Conservation (phyloP, 2,113 vertebrate genomes). For the Irena cyanogastra region DNA sequence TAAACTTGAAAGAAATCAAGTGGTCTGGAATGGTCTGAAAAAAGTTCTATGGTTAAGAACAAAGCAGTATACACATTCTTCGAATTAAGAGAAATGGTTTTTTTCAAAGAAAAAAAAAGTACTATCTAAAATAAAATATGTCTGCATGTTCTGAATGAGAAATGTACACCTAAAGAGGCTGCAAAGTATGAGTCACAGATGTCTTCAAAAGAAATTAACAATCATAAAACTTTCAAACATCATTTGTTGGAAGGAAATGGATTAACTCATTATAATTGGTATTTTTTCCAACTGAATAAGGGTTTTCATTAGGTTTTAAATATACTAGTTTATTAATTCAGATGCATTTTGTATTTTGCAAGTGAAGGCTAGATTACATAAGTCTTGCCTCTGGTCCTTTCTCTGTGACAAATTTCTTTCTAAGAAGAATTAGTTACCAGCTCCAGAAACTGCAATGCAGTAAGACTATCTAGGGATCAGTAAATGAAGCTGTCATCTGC, state of each 20-base stretch:
- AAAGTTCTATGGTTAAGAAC: background rate
- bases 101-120: background rate
- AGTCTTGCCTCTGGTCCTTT: background rate
- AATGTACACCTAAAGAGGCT: background rate
- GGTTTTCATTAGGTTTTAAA: background rate
- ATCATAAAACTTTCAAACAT: background rate
- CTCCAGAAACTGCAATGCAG: background rate
- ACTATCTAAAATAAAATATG: background rate
- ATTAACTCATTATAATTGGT: background rate
- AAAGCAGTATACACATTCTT: background rate
- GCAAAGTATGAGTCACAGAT: background rate
- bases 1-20: conserved; percentile 31
- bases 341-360: background rate
- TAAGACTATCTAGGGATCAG: background rate
- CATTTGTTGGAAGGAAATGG: background rate
- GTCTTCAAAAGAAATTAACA: background rate
- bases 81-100: background rate
- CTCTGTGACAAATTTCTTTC: background rate
- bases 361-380: background rate
- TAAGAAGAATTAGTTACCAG: background rate
- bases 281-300: background rate
- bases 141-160: background rate
- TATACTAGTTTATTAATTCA: background rate
- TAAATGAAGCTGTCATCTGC: background rate
- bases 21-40: background rate